These are phyloP conservation scores for Brachionus manjavacas DNA, from an alignment of 1,140 invertebrate species.

Conservation along the genomic window DNA sequence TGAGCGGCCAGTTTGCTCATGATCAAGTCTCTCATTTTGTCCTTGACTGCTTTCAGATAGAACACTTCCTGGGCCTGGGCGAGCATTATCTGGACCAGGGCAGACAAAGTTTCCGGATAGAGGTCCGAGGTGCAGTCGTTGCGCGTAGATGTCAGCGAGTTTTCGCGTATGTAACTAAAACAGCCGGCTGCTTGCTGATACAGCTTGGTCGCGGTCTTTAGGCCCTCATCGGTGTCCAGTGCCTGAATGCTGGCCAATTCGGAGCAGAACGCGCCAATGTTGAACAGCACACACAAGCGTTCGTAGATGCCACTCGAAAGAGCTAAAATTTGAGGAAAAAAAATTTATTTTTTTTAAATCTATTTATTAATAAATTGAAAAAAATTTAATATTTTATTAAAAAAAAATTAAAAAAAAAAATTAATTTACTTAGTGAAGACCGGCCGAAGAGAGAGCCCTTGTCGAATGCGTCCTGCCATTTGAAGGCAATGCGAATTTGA, in stretches of 20 bases:
- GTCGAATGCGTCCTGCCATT: conserved; percentile 99
- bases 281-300: conserved; percentile 89
- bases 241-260: conserved; percentile 77
- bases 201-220: conserved; percentile 85
- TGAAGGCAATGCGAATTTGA: conserved; percentile 68
- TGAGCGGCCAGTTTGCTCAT: conserved; percentile 74
- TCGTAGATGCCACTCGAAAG: conserved; percentile 86
- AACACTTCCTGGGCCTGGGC: conserved; percentile 97
- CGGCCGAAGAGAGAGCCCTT: conserved; percentile 87
- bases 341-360: background rate
- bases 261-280: conserved; percentile 89
- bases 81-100: conserved; percentile 80
- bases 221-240: conserved; percentile 81
- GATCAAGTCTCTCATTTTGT: conserved; percentile 59
- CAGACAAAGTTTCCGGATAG: conserved; percentile 79
- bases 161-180: conserved; percentile 79
- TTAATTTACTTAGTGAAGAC: conserved; percentile 63
- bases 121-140: conserved; percentile 92
- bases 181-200: conserved; percentile 86
- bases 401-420: background rate
- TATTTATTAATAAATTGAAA: no score
- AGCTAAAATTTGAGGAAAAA: conserved; percentile 53
- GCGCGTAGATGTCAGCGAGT: conserved; percentile 75
- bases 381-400: background rate
- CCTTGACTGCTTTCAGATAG: conserved; percentile 84